Conservation (phyloP, 2,113 vertebrate genomes). For the Elachura formosa region DNA sequence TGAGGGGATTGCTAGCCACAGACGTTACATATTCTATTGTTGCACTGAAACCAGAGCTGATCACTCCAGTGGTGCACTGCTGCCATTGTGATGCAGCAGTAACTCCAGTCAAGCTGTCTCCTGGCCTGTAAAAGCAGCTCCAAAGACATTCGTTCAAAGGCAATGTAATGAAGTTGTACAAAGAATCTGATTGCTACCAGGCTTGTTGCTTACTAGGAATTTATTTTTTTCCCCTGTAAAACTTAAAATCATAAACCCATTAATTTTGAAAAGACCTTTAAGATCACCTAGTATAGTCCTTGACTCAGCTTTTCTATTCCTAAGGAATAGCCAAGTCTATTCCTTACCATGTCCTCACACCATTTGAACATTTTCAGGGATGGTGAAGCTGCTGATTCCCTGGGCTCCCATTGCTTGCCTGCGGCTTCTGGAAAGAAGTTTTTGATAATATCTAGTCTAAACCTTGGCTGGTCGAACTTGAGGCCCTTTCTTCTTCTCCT, state of each 20-base stretch:
- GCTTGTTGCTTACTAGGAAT: neutral
- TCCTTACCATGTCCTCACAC: neutral
- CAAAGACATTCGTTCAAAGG: neutral
- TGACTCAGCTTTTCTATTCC: no score
- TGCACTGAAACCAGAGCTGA: neutral
- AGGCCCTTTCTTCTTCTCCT: neutral
- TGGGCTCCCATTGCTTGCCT: neutral
- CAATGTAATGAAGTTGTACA: neutral
- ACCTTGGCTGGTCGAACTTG: neutral
- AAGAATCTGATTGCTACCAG: neutral
- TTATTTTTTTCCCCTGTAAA: neutral
- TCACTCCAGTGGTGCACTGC: accelerated
- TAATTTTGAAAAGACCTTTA: neutral
- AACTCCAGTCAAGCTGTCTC: neutral
- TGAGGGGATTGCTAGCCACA: neutral
- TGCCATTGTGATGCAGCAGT: neutral
- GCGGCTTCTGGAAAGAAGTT: neutral
- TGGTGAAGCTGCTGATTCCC: neutral
- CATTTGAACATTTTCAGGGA: neutral
- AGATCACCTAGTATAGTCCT: neutral
- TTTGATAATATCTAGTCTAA: neutral
- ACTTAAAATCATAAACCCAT: neutral
- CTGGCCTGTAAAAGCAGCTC: neutral
- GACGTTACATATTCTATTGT: neutral
- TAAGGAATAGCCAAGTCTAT: neutral